Evolutionary conservation across 2,888 invertebrate genomes (phyloP).

Genomic region (Habroteleia sp.): DNA sequence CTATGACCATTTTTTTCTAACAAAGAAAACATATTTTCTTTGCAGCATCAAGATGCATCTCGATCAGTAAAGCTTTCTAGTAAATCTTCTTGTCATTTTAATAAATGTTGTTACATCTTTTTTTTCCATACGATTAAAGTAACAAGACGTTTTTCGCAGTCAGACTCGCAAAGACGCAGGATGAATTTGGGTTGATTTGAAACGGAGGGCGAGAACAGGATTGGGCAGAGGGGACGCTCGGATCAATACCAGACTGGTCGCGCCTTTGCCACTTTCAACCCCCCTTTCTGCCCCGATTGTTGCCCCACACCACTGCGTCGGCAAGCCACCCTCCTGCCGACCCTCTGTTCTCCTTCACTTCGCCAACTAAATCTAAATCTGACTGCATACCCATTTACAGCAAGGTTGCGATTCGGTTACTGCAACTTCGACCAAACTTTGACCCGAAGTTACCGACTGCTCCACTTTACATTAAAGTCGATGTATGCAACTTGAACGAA

Average conservation of each 20-base stretch:
- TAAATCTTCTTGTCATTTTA: too few relatives aligned
- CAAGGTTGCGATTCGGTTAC: constrained; percentile 54
- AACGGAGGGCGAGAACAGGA: constrained; percentile 68
- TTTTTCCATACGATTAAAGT: too few relatives aligned
- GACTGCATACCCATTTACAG: constrained; percentile 41
- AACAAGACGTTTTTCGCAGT: constrained; percentile 71
- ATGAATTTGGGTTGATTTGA: constrained; percentile 75
- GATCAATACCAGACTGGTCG: constrained; percentile 80
- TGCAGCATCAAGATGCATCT: too few relatives aligned
- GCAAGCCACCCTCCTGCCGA: constrained; percentile 64
- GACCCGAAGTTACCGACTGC: constrained; percentile 49
- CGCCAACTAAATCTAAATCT: constrained; percentile 58
- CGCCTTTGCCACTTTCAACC: constrained; percentile 73
- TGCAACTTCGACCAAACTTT: constrained; percentile 57
- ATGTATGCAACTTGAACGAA: constrained; percentile 25
- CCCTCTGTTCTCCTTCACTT: constrained; percentile 51
- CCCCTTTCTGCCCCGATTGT: constrained; percentile 61
- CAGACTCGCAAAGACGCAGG: constrained; percentile 68
- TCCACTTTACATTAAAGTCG: constrained; percentile 55
- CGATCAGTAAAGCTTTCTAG: too few relatives aligned
- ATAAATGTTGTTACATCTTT: too few relatives aligned
- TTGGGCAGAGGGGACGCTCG: constrained; percentile 75
- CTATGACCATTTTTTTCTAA: too few relatives aligned
- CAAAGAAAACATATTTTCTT: too few relatives aligned
- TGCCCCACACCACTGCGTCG: constrained; percentile 65